Base-by-base conservation (phyloP, 2,888 invertebrate species). In the Eilema griseolum region DNA sequence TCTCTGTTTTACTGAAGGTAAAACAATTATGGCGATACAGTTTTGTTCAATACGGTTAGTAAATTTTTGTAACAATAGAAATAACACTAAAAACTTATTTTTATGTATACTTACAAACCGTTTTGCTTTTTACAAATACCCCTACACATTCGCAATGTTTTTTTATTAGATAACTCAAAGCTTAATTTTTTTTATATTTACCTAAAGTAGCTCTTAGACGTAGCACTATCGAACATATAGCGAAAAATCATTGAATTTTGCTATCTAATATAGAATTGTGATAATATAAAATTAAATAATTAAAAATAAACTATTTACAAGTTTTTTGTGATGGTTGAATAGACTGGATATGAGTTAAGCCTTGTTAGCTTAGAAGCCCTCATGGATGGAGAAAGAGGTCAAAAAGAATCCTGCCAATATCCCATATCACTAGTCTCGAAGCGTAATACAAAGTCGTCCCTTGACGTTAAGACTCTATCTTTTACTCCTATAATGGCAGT, bases 291-390 rank as follows among this genome's bases (percentile, higher is more conserved):
- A n/a, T 52, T 41, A 16, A 41, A 41, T 14, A 41, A 16, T 41
- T 52, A n/a, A 52, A 46, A n/a, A 52, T 52, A 52, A 52, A 52
- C n/a, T 52, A 52, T 52, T 8, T 52, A 52, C 52, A 52, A n/a
- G 10, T 8, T 10, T 46, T 14, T 52, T 52, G 52, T 52, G 52
- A 52, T 52, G n/a, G n/a, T 52, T n/a, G 52, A 52, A 52, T 52
- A n/a, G n/a, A 52, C 52, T 52, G 16, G 7, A 20, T 46, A 16
- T 16, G 41, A 41, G 41, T 2, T 41, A 16, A 4, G 14, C 4
- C 5, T 41, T 16, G 4, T 41, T 41, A 7, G 20, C 46, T 46
- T 20, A 20, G 12, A 46, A 20, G 20, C 46, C 46, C 46, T 20
- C 46, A 46, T 46, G 16, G n/a, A 52, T 0, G 20, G 52, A 0